phyloP scores from a whole-genome alignment of 30 jellyfish, hydroid and myxozoan genomes.

The Pseudorhiza aurosa region DNA sequence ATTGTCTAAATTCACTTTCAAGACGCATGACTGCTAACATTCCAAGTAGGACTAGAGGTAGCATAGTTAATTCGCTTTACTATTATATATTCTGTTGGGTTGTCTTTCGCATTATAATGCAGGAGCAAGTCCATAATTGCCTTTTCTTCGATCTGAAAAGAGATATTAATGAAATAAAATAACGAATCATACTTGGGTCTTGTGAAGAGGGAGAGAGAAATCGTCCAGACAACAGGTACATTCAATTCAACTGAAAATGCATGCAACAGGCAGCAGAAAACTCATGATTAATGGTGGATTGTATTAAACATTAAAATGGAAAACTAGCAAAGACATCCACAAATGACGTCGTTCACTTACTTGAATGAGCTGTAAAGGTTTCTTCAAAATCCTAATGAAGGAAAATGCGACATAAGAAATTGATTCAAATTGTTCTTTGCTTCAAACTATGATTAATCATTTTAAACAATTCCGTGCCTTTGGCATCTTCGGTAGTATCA shows the following conservation, averaged over 20 bases:
- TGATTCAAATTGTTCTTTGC: too few species aligned
- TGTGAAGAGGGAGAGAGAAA: neutral
- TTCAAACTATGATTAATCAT: neutral
- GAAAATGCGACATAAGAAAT: neutral
- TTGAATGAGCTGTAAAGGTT: conserved; percentile 73
- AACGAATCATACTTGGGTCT: neutral
- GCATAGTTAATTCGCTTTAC: conserved; percentile 46
- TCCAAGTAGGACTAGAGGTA: conserved; percentile 63
- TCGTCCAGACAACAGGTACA: neutral
- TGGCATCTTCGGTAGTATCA: neutral
- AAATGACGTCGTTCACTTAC: too few species aligned
- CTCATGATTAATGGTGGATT: neutral
- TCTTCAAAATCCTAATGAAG: conserved; percentile 48
- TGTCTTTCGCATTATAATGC: conserved; percentile 69
- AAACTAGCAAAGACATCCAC: too few species aligned
- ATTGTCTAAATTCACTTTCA: too few species aligned
- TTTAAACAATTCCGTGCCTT: neutral
- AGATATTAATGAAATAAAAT: neutral
- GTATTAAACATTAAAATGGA: neutral
- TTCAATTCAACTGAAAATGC: neutral
- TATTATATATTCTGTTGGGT: conserved; percentile 58
- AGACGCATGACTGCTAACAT: too few species aligned
- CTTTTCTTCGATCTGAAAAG: conserved; percentile 66
- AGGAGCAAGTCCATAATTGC: conserved; percentile 71
- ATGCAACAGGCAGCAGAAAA: neutral